Base-by-base conservation (phyloP, 2,888 invertebrate genomes). In the Alloscopus bannaensis region DNA sequence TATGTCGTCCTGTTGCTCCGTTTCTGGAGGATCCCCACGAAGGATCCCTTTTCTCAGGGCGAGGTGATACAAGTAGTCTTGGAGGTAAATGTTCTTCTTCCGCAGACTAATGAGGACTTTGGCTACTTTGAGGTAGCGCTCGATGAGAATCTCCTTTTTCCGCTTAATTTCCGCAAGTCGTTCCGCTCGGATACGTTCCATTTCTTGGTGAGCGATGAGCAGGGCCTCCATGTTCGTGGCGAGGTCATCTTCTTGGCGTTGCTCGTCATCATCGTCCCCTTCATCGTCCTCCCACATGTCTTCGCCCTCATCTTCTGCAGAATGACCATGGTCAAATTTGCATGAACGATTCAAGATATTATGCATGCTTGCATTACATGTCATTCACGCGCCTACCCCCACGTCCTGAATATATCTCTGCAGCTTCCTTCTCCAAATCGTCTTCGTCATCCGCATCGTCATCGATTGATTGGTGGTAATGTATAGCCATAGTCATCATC, bases 81-180 rank as follows among this genome's bases (percentile, higher is more conserved):
- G 76, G 8, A 76, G 26, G 24, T 52, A 76, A 42, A 76, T 76
- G 40, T 76, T 76, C 62, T 76, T 76, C 22, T 76, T 76, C 13
- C 76, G 60, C n/a, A 68, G 76, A 22, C 2, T 20, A 0, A 76
- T 76, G 68, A 76, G 68, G 6, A 76, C 40, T 0, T 42, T 47
- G 28, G 76, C 76, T 8, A 62, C 26, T 29, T 31, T 31, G 18
- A 68, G 40, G 29, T 76, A 76, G 18, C 69, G 47, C 11, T 69
- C 68, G 3, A 76, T 60, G 1, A 76, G 24, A 0, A 50, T 13
- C 13, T 60, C 76, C 60, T 76, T 76, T 20, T 69, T 76, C 24
- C 28, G 24, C 20, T 8, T 24, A 68, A 76, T 76, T 60, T 68
- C 69, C 0, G 50, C 62, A n/a, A 68, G 26, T 2, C 55, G 50